Evolutionary conservation across 2,113 vertebrate genomes (phyloP), one percentile per base, ranked within the genome.

Genomic region (Coregonus clupeaformis): DNA sequence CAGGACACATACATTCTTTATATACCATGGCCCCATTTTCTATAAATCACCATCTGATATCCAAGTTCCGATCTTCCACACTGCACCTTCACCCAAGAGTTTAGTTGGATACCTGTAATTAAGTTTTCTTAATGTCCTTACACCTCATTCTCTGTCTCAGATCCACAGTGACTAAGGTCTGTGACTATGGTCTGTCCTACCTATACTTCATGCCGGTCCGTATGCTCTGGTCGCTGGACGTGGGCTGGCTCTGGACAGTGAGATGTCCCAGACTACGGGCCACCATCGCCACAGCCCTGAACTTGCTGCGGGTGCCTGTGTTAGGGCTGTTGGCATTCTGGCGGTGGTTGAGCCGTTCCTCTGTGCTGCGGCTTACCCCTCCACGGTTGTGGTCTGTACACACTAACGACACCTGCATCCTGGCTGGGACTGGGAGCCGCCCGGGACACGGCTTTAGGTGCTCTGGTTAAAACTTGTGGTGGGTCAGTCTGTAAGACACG

Each of bases 351-450:
- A 97, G 93, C 14, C 96, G 89, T 47, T 98, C 97, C 20, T 98
- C 97, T 0, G 96, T 92, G 80, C 91, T 94, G 71, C 96, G 95
- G 92, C 90, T 95, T 85, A 94, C 92, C 4, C 96, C 97, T 69
- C 97, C 97, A 80, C 95, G 94, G 49, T 52, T 52, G 75, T 97
- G 96, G 86, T 98, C 98, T 0, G 97, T 97, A 90, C 97, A 99
- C 69, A 95, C 94, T 42, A 99, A 94, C 3, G 97, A 99, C 72
- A 99, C 98, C 91, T 99, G 97, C 98, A 98, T 99, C 80, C 72
- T 83, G 87, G 63, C 49, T 52, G 16, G 49, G 49, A 52, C 49
- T 52, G 16, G 16, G 16, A 14, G 49, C 49, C 13, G 16, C 16
- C 16, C 4, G 49, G 49, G n/a, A n/a, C 16, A 18, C 49, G 49